A percentile compares a stretch with the other conserved stretches of the same genome.
These are phyloP conservation scores for Crotalus horridus DNA, from an alignment of 2,113 vertebrate species.

Conservation along the genomic window DNA sequence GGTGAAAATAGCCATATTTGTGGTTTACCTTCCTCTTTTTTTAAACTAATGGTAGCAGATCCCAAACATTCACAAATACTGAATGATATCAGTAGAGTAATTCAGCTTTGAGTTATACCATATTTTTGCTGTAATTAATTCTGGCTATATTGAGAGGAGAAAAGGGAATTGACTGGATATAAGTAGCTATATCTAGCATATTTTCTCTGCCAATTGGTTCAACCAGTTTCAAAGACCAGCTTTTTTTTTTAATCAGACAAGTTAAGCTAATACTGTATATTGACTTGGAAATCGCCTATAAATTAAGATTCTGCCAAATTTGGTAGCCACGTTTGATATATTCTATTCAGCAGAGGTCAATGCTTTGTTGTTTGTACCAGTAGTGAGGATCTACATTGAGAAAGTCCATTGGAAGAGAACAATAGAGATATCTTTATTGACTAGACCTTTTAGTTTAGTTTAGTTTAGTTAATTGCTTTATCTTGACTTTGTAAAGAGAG, in stretches of 20 bases:
- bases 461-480: neutral
- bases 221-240: neutral
- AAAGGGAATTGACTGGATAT: conserved; percentile 61
- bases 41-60: conserved; percentile 39
- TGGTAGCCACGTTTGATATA: neutral
- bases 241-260: neutral
- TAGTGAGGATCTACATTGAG: neutral
- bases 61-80: conserved; percentile 38
- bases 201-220: conserved; percentile 54
- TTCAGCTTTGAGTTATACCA: conserved; percentile 56
- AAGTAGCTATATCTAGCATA: conserved; percentile 62
- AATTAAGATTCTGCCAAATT: neutral
- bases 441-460: neutral
- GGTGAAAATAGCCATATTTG: conserved; percentile 38
- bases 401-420: neutral
- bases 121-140: conserved; percentile 58
- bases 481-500: neutral
- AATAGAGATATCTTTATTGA: neutral
- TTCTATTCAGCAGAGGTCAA: neutral
- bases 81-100: conserved; percentile 54
- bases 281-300: neutral
- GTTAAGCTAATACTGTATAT: neutral
- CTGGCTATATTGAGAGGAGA: conserved; percentile 64
- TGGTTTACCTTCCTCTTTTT: conserved; percentile 46
- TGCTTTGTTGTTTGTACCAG: neutral